A percentile compares a stretch with the other conserved stretches of the same genome.
Conservation (phyloP, 2,113 vertebrate species). For the Lepus americanus region DNA sequence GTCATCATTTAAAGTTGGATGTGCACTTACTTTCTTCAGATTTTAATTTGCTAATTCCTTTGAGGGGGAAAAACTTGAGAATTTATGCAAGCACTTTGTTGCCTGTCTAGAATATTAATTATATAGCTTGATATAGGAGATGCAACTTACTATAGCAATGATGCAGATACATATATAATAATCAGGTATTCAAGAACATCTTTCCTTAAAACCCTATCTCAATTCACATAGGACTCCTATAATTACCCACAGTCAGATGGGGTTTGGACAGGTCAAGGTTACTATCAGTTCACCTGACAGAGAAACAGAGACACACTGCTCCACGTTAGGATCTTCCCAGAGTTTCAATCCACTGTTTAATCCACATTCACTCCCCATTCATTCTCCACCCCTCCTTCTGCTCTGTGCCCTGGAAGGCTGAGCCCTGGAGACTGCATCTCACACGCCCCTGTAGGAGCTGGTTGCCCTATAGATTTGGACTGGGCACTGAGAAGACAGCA, state of each 20-base stretch:
- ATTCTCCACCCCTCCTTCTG: background rate
- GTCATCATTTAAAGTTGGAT: background rate
- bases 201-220: background rate
- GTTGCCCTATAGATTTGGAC: background rate
- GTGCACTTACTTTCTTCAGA: background rate
- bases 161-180: background rate
- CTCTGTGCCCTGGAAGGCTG: background rate
- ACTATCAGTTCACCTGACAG: background rate
- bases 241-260: background rate
- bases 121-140: conserved; percentile 4
- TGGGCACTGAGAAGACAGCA: background rate
- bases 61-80: background rate
- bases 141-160: background rate
- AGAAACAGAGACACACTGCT: background rate
- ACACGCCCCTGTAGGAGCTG: background rate
- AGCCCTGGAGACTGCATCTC: background rate
- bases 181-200: background rate
- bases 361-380: background rate
- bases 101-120: conserved; percentile 72
- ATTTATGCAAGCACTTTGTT: conserved; percentile 71
- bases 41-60: conserved; percentile 69
- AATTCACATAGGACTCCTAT: background rate
- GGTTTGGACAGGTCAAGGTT: background rate
- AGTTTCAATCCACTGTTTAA: background rate
- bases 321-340: background rate